Evolutionary conservation across 1,140 invertebrate species (phyloP), one percentile per base, ranked within the genome.

Genomic region (Protaetia brevitarsis): DNA sequence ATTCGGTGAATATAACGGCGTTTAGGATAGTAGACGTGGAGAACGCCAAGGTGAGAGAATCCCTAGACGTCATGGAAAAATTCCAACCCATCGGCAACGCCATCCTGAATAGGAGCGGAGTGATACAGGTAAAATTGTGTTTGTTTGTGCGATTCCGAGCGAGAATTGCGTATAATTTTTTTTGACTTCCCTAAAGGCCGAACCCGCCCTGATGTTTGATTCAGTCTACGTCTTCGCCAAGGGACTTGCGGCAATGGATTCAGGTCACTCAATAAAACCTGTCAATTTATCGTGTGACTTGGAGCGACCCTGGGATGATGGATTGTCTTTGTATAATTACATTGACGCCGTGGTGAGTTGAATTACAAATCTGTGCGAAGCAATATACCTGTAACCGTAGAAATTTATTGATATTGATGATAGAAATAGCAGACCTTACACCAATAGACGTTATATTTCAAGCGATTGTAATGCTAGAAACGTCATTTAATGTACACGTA

Each of bases 1-100:
- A 96, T 79, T 89, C 89, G 68, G 94, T 96, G 8, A 96, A 96
- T 78, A 95, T 96, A 82, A 96, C 93, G 36, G 91, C 93, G 4
- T 96, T 93, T 80, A 83, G 94, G 60, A 80, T 96, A 63, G 91
- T 95, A 2, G 92, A 95, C 78, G 83, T 90, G 0, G 89, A 89
- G 23, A 87, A 91, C 61, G 83, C 86, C 36, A 86, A 87, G 72
- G 91, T 94, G 23, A 83, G 84, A 65, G 88, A 92, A 65, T 83
- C 88, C 1, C 82, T 96, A 7, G 85, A 88, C 69, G 89, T 94
- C 70, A 96, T 96, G 91, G 90, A 94, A 80, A 87, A 89, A 72
- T 93, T 95, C 74, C 92, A 94, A 69, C 89, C 91, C 1, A 88
- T 92, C 65, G 90, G 90, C 7, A 86, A 90, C 64, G 85, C 87